A percentile compares a stretch with the other conserved stretches of the same genome.
Evolutionary conservation across 2,888 invertebrate genomes (phyloP).

Genomic region (Troides aeacus): DNA sequence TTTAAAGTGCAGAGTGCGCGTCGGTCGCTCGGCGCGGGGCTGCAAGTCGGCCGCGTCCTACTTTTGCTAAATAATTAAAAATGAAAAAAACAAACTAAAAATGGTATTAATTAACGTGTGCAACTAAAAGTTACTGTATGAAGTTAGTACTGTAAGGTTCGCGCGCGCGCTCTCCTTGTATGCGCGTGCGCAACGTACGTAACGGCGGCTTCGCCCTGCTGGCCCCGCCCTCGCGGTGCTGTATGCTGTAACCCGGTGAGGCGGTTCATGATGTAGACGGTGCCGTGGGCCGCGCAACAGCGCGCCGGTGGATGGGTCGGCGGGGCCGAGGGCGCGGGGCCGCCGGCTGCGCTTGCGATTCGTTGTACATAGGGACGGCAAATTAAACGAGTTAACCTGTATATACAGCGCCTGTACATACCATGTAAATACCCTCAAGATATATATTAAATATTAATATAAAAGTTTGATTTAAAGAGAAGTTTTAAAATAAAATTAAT

Average conservation of each 20-base stretch:
- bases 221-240: too few relatives aligned
- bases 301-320: not conserved
- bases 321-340: not conserved
- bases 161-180: not conserved
- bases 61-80: conserved; percentile 41
- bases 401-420: conserved; percentile 70
- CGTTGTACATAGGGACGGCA: conserved; percentile 43
- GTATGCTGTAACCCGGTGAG: too few relatives aligned
- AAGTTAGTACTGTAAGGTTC: conserved; percentile 34
- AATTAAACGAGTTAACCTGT: conserved; percentile 43
- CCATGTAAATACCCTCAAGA: conserved; percentile 71
- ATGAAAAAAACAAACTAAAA: conserved; percentile 43
- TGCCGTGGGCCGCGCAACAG: too few relatives aligned
- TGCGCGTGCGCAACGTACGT: too few relatives aligned
- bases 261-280: too few relatives aligned
- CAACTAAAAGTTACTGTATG: conserved; percentile 57
- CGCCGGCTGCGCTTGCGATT: not conserved
- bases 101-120: conserved; percentile 53
- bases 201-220: too few relatives aligned
- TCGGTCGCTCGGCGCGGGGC: not conserved
- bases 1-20: not conserved
- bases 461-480: conserved; percentile 71
- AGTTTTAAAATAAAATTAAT: conserved; percentile 72
- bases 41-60: not conserved
- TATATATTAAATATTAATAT: conserved; percentile 75